A percentile compares a stretch with the other conserved stretches of the same genome.
These are phyloP conservation scores for Hypselothyrea guttata DNA, from an alignment of 2,888 invertebrate genomes.

Conservation along the genomic window DNA sequence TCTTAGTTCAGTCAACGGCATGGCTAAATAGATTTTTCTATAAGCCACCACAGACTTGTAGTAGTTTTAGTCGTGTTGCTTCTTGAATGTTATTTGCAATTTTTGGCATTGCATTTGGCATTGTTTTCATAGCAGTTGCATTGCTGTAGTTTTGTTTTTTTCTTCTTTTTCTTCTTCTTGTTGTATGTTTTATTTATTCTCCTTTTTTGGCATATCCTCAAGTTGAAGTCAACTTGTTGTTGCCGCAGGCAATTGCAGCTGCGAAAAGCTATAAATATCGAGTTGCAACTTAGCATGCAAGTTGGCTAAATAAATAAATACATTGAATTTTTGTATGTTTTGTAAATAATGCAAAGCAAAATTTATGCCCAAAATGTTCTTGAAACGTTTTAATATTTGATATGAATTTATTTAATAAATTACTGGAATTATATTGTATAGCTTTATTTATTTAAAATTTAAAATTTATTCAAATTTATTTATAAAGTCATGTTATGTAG, in stretches of 20 bases:
- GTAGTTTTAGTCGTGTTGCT: constrained; percentile 43
- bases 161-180: constrained; percentile 14
- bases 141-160: constrained; percentile 37
- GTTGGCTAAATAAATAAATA: too few relatives aligned
- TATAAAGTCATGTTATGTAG: too few relatives aligned
- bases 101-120: constrained; percentile 60
- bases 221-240: neutral
- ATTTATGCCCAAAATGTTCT: too few relatives aligned
- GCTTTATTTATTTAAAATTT: too few relatives aligned
- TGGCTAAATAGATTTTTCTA: too few relatives aligned
- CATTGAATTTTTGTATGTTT: too few relatives aligned
- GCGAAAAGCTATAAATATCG: constrained; percentile 2
- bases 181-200: neutral
- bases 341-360: too few relatives aligned
- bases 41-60: constrained; percentile 15
- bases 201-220: constrained; percentile 3
- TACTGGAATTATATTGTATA: too few relatives aligned
- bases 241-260: neutral
- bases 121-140: constrained; percentile 53
- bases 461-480: too few relatives aligned
- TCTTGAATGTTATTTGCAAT: constrained; percentile 51
- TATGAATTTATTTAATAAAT: too few relatives aligned
- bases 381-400: too few relatives aligned
- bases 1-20: too few relatives aligned
- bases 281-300: constrained; percentile 22